Evolutionary conservation across 2,113 vertebrate species (phyloP).

Genomic region (Rhea americana): DNA sequence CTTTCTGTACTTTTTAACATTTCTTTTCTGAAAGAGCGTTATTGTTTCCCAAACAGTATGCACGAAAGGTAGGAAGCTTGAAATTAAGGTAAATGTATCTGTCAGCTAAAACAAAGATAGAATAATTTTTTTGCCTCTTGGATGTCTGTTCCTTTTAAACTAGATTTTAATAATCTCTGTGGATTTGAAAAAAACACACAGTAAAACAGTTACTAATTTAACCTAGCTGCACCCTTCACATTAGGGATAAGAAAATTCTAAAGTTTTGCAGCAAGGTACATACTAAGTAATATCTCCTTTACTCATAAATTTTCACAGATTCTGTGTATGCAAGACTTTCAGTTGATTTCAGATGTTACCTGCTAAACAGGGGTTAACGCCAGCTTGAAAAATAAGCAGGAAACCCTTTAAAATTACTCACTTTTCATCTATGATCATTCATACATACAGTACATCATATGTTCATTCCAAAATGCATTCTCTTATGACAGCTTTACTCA

Average conservation of each 20-base stretch:
- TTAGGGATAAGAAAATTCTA: constrained; percentile 57
- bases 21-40: constrained; percentile 67
- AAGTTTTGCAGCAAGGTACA: constrained; percentile 57
- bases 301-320: constrained; percentile 20
- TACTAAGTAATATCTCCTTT: not conserved
- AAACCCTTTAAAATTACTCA: constrained; percentile 54
- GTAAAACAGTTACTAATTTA: constrained; percentile 77
- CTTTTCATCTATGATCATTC: constrained; percentile 56
- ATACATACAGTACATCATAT: not conserved
- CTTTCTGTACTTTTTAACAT: constrained; percentile 56
- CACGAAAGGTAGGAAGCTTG: constrained; percentile 73
- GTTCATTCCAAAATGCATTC: not conserved
- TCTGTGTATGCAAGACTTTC: not conserved
- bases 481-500: not conserved
- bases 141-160: constrained; percentile 65
- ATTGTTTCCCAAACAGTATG: constrained; percentile 62
- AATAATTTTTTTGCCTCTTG: not conserved
- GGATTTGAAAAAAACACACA: constrained; percentile 76
- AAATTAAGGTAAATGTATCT: constrained; percentile 67
- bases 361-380: constrained; percentile 48
- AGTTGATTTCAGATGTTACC: constrained; percentile 64
- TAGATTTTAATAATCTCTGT: constrained; percentile 65
- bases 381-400: constrained; percentile 63
- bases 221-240: constrained; percentile 67
- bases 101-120: constrained; percentile 19